Percentiles rank a stretch among this genome's conserved stretches.
phyloP scores from a whole-genome alignment of 2,888 invertebrate species.

The Patella caerulea region DNA sequence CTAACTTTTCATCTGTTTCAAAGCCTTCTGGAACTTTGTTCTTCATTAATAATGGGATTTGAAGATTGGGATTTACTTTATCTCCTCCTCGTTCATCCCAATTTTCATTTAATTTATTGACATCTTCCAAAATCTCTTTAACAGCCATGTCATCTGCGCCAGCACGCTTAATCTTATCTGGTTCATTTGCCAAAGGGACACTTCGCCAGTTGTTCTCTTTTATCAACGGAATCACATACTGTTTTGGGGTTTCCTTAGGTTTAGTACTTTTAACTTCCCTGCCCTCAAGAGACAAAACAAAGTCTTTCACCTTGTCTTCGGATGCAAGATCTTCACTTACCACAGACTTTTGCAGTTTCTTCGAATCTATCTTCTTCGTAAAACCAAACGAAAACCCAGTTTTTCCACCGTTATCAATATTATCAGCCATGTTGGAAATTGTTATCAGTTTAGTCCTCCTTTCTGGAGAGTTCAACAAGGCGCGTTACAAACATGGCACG shows the following conservation, averaged over 20 bases:
- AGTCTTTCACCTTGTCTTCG: conserved; percentile 44
- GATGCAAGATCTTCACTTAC: conserved; percentile 37
- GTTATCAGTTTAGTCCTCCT: no score
- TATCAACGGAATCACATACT: conserved; percentile 71
- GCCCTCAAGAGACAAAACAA: conserved; percentile 49
- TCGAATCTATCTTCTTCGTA: conserved; percentile 50
- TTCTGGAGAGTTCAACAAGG: no score
- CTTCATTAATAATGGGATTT: conserved; percentile 72
- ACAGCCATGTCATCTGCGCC: conserved; percentile 56
- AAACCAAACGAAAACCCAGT: conserved; percentile 53
- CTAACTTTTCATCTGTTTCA: conserved; percentile 72
- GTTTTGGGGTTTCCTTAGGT: conserved; percentile 43
- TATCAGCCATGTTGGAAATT: conserved; percentile 29
- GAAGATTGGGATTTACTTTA: conserved; percentile 43
- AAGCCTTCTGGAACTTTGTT: conserved; percentile 73
- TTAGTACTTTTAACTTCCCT: conserved; percentile 50
- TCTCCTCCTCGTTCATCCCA: conserved; percentile 52
- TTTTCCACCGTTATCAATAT: conserved; percentile 34
- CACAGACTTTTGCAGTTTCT: conserved; percentile 41
- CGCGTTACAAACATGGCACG: no score
- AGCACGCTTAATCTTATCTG: conserved; percentile 28
- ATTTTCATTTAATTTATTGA: conserved; percentile 51
- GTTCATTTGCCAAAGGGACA: conserved; percentile 25
- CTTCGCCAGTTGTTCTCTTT: conserved; percentile 70
- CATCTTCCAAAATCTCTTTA: conserved; percentile 60